Percentiles rank a stretch among this genome's conserved stretches.
phyloP scores from a whole-genome alignment of 2,888 invertebrate genomes.

The Lymantria dispar region DNA sequence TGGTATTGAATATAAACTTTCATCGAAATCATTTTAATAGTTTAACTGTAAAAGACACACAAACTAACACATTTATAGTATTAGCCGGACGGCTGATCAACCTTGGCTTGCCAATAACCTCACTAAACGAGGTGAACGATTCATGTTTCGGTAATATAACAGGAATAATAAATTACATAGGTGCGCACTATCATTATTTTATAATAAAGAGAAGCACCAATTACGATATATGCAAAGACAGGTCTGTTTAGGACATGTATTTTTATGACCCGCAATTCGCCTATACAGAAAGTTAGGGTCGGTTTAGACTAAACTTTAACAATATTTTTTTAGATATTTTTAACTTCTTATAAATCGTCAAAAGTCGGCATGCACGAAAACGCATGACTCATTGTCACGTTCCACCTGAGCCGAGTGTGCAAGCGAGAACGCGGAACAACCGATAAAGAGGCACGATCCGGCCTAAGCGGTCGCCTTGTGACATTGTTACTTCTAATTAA shows the following conservation, averaged over 20 bases:
- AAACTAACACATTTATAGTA: constrained; percentile 24
- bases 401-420: no score
- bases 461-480: no score
- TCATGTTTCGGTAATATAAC: constrained; percentile 46
- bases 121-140: constrained; percentile 44
- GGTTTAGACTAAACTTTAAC: background rate
- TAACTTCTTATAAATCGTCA: no score
- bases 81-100: constrained; percentile 47
- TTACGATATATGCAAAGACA: constrained; percentile 1
- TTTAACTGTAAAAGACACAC: no score
- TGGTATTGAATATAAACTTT: no score
- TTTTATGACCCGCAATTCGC: background rate
- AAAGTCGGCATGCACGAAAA: no score
- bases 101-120: constrained; percentile 49
- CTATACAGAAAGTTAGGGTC: background rate
- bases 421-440: no score
- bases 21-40: no score
- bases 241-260: background rate
- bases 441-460: no score
- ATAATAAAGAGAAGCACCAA: background rate
- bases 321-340: no score
- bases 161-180: constrained; percentile 30
- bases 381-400: no score
- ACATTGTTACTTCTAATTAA: no score
- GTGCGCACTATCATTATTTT: constrained; percentile 4